A percentile compares a stretch with the other conserved stretches of the same genome.
These are phyloP conservation scores for Okamejei kenojei DNA, from an alignment of 2,797 vertebrate genomes.

Conservation along the genomic window DNA sequence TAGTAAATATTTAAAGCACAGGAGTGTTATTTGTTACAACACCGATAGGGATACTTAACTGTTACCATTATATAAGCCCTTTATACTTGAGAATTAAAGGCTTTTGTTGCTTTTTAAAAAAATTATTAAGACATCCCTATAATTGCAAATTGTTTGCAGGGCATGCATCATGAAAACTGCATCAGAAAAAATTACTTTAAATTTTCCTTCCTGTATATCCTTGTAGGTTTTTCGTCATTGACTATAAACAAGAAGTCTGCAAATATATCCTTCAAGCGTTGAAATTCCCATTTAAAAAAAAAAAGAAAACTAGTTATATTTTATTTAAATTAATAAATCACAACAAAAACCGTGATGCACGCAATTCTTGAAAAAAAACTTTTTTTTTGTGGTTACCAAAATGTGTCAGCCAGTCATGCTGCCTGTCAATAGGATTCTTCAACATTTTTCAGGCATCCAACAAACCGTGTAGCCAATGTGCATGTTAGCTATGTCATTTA, in stretches of 20 bases:
- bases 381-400: not conserved
- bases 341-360: not conserved
- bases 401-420: not conserved
- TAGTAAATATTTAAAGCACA: conserved; percentile 85
- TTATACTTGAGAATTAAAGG: conserved; percentile 33
- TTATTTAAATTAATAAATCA: not conserved
- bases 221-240: not conserved
- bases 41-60: conserved; percentile 56
- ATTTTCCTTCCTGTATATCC: not conserved
- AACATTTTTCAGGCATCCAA: not conserved
- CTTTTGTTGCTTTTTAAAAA: conserved; percentile 9
- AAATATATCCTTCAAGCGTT: not conserved
- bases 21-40: conserved; percentile 76
- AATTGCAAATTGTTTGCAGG: not conserved
- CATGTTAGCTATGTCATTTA: not conserved
- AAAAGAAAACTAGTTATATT: not conserved
- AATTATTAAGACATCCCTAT: conserved; percentile 11
- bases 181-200: not conserved
- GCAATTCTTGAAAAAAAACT: not conserved
- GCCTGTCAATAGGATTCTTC: not conserved
- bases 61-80: conserved; percentile 42
- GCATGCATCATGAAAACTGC: not conserved
- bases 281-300: not conserved
- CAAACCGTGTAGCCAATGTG: not conserved
- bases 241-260: not conserved